A percentile compares a stretch with the other conserved stretches of the same genome.
Evolutionary conservation across 2,888 invertebrate species (phyloP).

Genomic region (Merodon equestris): DNA sequence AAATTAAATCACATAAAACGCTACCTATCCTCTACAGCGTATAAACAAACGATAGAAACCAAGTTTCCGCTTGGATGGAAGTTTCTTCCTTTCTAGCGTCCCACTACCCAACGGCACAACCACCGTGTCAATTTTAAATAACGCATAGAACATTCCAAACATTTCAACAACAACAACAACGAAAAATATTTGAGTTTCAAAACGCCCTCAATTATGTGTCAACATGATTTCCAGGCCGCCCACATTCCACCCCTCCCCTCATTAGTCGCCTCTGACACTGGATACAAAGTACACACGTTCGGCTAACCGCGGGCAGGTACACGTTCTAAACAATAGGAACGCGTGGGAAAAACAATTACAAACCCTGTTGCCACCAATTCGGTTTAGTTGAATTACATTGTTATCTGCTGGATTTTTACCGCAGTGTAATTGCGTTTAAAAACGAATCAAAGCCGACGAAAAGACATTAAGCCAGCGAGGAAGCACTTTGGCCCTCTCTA

Average conservation of each 20-base stretch:
- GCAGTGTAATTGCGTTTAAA: conserved; percentile 61
- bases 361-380: conserved; percentile 62
- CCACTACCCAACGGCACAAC: conserved; percentile 29
- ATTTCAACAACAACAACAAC: conserved; percentile 11
- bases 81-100: conserved; percentile 51
- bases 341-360: conserved; percentile 68
- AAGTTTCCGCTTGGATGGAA: no score
- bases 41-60: no score
- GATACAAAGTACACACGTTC: conserved; percentile 26
- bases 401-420: conserved; percentile 50
- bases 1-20: conserved; percentile 56
- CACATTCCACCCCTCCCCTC: conserved; percentile 15
- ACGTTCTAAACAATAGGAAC: conserved; percentile 56
- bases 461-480: conserved; percentile 21
- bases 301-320: conserved; percentile 16
- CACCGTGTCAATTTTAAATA: conserved; percentile 32
- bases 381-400: conserved; percentile 60
- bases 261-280: not conserved
- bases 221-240: conserved; percentile 59
- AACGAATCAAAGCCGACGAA: conserved; percentile 58
- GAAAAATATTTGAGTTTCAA: conserved; percentile 63
- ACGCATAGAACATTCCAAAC: conserved; percentile 47
- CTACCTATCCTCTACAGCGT: conserved; percentile 8
- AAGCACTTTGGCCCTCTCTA: not conserved
- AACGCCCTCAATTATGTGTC: conserved; percentile 69